These are phyloP conservation scores for Cheilosia vernalis DNA, from an alignment of 2,888 invertebrate species.

Conservation along the genomic window DNA sequence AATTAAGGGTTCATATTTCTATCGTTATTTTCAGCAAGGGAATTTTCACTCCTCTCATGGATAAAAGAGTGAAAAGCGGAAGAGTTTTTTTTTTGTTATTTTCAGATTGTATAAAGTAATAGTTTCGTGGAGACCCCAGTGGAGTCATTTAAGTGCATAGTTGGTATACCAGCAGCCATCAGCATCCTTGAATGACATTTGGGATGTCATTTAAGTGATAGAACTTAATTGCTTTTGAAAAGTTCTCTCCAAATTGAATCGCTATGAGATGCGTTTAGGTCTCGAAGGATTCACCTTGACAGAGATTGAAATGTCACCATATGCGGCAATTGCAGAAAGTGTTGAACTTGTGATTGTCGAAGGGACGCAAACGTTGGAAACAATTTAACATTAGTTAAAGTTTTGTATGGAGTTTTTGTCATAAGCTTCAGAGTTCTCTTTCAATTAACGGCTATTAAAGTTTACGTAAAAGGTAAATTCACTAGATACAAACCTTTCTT, in stretches of 20 bases:
- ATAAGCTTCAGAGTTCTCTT: too few species aligned
- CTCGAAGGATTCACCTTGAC: slow-evolving; percentile 15
- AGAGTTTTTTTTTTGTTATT: slow-evolving; percentile 5
- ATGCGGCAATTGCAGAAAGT: neutral
- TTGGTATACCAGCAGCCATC: neutral
- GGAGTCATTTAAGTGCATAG: slow-evolving; percentile 38
- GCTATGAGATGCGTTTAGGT: slow-evolving; percentile 7
- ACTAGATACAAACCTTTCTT: too few species aligned
- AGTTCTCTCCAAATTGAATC: slow-evolving; percentile 50
- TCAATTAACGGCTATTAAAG: too few species aligned
- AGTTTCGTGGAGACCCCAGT: slow-evolving; percentile 1
- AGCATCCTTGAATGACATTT: slow-evolving; percentile 54
- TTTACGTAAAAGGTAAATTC: too few species aligned
- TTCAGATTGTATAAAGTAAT: slow-evolving; percentile 25
- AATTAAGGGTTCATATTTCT: slow-evolving; percentile 63
- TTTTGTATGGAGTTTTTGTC: neutral
- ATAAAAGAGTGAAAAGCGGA: slow-evolving; percentile 6
- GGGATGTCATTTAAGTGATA: slow-evolving; percentile 61
- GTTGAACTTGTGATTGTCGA: neutral
- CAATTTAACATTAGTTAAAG: too few species aligned
- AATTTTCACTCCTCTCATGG: slow-evolving; percentile 25
- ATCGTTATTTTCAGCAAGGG: slow-evolving; percentile 50
- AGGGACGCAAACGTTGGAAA: too few species aligned
- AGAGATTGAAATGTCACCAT: slow-evolving; percentile 5
- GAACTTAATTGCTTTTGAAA: slow-evolving; percentile 59